A percentile compares a stretch with the other conserved stretches of the same genome.
Evolutionary conservation across 1,140 invertebrate species (phyloP).

Genomic region (Cotesia glomerata): DNA sequence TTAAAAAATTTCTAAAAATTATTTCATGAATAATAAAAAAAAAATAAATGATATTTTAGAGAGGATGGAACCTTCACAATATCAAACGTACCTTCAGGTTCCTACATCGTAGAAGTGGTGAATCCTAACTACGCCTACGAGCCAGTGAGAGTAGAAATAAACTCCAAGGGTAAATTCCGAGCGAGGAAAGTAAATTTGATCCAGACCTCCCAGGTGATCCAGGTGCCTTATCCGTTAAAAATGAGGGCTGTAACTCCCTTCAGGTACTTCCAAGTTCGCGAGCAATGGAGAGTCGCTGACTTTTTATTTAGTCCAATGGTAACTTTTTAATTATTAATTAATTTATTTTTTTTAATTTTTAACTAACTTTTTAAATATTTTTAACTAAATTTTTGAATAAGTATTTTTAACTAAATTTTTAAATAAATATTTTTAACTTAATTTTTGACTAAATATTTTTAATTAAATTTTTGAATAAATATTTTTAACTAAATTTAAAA

Average conservation of each 20-base stretch:
- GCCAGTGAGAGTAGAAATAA: conserved; percentile 92
- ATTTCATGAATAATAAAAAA: conserved; percentile 24
- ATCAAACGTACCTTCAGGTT: conserved; percentile 89
- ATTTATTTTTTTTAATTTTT: no score
- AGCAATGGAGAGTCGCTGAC: conserved; percentile 94
- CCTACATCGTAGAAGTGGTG: conserved; percentile 92
- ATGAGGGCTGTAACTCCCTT: conserved; percentile 82
- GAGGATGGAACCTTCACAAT: conserved; percentile 94
- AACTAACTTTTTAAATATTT: no score
- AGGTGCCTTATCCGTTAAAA: conserved; percentile 89
- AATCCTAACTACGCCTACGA: conserved; percentile 93
- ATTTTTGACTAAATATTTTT: not conserved
- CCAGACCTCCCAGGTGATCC: conserved; percentile 85
- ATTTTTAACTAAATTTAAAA: no score
- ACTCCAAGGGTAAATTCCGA: conserved; percentile 93
- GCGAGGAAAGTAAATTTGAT: conserved; percentile 94
- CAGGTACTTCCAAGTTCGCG: conserved; percentile 91
- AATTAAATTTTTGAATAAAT: conserved; percentile 15
- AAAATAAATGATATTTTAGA: conserved; percentile 63
- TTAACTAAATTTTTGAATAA: conserved; percentile 11
- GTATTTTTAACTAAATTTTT: no score
- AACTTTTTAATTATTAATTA: no score
- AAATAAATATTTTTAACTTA: conserved; percentile 6
- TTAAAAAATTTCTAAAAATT: not conserved
- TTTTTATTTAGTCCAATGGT: conserved; percentile 96